These are phyloP conservation scores for Mesocentrotus franciscanus DNA, from an alignment of 53 echinoderm and acorn worm species.

Conservation along the genomic window DNA sequence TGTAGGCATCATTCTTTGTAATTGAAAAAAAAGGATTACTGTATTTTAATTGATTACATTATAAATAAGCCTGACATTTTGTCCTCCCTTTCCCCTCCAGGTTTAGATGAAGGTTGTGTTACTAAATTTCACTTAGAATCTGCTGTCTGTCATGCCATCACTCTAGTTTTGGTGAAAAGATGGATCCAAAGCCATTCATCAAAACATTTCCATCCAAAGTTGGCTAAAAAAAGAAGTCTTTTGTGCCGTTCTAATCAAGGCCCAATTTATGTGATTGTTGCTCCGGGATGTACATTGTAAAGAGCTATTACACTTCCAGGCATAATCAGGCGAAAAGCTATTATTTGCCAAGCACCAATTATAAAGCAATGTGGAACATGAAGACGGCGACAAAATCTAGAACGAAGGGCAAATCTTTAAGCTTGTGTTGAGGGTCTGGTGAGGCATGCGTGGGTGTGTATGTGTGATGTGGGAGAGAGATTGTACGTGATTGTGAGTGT, in stretches of 20 bases:
- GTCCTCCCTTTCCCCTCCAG: neutral
- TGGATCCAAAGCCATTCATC: constrained; percentile 19
- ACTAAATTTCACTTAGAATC: constrained; percentile 14
- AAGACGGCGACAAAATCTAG: constrained; percentile 6
- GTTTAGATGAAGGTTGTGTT: neutral
- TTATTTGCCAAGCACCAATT: constrained; percentile 55
- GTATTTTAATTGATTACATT: neutral
- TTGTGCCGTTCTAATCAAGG: constrained; percentile 32
- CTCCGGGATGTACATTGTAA: constrained; percentile 39
- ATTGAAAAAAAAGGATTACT: neutral
- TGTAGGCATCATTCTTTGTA: neutral
- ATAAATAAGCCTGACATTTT: neutral
- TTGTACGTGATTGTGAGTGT: constrained; percentile 22
- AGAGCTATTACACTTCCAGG: constrained; percentile 18
- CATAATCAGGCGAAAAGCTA: constrained; percentile 29
- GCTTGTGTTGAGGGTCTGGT: neutral
- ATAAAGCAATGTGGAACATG: constrained; percentile 37
- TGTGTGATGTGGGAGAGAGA: constrained; percentile 24
- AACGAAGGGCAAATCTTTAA: constrained; percentile 46
- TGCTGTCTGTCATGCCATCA: neutral
- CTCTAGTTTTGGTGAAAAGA: neutral
- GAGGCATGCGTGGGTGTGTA: constrained; percentile 10
- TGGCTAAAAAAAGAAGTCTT: neutral
- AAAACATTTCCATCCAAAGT: neutral
- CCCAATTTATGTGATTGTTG: constrained; percentile 47